These are phyloP conservation scores for Tragelaphus eurycerus DNA, from an alignment of 2,797 vertebrate species.

Conservation along the genomic window DNA sequence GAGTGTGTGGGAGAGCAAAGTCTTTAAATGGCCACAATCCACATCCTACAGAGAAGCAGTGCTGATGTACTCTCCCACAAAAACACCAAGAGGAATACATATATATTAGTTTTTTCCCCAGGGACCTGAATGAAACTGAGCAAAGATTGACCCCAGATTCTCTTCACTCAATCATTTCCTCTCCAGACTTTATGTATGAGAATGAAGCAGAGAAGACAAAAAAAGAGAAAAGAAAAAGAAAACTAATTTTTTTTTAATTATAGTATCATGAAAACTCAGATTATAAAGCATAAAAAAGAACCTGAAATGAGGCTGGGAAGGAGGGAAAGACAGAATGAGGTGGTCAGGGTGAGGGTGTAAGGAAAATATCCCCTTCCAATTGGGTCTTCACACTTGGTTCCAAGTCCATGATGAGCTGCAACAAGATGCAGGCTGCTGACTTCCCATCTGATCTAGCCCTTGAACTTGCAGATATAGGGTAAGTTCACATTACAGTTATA, in stretches of 20 bases:
- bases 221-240: not conserved
- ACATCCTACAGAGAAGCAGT: not conserved
- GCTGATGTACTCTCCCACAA: not conserved
- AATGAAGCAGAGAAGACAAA: not conserved
- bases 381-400: not conserved
- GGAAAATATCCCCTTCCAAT: not conserved
- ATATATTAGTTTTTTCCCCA: not conserved
- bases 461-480: slow-evolving; percentile 57
- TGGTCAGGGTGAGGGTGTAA: accelerated
- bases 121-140: not conserved
- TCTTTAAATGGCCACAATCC: not conserved
- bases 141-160: not conserved
- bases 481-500: not conserved
- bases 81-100: accelerated
- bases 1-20: not conserved
- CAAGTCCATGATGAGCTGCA: not conserved
- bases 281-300: not conserved
- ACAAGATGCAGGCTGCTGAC: accelerated
- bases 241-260: not conserved
- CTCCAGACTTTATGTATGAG: not conserved
- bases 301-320: not conserved
- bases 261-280: not conserved
- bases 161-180: not conserved
- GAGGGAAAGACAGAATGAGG: not conserved
- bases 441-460: not conserved